Conservation (phyloP, 2,888 invertebrate species). For the Nymphalis c-album region DNA sequence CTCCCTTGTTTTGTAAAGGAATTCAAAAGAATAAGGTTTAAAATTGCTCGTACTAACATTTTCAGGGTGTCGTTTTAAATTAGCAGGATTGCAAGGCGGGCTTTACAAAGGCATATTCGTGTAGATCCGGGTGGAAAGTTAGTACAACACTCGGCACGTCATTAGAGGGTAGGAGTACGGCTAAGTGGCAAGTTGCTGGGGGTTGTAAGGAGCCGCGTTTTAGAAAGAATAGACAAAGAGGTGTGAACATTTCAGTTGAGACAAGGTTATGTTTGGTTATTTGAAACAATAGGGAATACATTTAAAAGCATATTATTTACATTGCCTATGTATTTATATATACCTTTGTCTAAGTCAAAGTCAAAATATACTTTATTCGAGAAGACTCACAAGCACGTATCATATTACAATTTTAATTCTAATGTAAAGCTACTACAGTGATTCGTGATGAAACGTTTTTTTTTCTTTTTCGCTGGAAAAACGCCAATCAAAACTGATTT, state of each 20-base stretch:
- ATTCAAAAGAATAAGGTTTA: constrained; percentile 29
- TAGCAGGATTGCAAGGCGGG: constrained; percentile 43
- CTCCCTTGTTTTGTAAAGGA: constrained; percentile 8
- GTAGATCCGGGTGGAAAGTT: constrained; percentile 60
- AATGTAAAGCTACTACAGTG: no score
- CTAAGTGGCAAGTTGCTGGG: constrained; percentile 59
- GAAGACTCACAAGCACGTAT: no score
- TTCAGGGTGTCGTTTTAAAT: constrained; percentile 21
- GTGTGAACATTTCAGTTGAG: constrained; percentile 15
- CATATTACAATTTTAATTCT: no score
- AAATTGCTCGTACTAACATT: constrained; percentile 16
- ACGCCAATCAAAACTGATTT: no score
- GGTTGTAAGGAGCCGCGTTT: constrained; percentile 36
- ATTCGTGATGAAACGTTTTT: no score
- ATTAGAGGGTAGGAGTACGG: constrained; percentile 52
- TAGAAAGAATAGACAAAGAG: constrained; percentile 26
- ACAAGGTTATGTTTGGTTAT: constrained; percentile 4
- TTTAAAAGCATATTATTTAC: not conserved
- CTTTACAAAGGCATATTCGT: constrained; percentile 62
- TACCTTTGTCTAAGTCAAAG: no score
- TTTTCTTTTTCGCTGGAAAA: no score
- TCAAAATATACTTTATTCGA: no score
- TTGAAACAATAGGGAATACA: not conserved
- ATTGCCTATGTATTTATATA: no score
- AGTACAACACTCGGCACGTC: constrained; percentile 62